Evolutionary conservation across 92 coral and sea anemone genomes (phyloP), one percentile per base, ranked within the genome.

Genomic region (Siderastrea siderea): DNA sequence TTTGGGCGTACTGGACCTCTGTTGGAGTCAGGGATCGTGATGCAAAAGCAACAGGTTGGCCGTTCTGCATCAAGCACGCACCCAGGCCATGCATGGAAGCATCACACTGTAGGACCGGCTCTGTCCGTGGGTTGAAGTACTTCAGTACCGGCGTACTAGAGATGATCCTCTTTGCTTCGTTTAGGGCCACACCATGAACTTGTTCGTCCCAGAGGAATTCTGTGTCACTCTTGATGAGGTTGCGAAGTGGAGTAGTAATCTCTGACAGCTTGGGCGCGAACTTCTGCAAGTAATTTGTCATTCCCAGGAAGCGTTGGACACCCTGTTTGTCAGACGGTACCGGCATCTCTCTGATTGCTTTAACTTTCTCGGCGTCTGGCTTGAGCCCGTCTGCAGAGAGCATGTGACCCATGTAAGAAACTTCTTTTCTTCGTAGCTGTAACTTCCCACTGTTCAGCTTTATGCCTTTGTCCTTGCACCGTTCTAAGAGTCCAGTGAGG

Each of bases 1-100:
- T 93, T 69, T 93, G 93, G 5, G 87, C 93, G 61, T 93, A 86
- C 64, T 93, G 80, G 26, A 59, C 70, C 82, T 93, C 87, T 4
- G 91, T 90, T n/a, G 83, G 83, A n/a, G 90, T 86, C 62, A 90
- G 83, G 70, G 91, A 91, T 60, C 93, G 45, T 19, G 93, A 90
- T 8, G 91, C 93, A 47, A 85, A 90, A 9, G 93, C 90, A 38
- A 86, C 84, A 44, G 91, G 93, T n/a, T 90, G 91, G 14, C 91
- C 91, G 1, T 90, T 83, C 58, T 93, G 93, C 83, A 90, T 67
- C 61, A 92, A 76, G 54, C 91, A 85, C 17, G 90, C 89, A 8
- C 93, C 95, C 44, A 92, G 79, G 53, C 93, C 93, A 76, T 74
- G 77, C 84, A 66, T 77, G 15, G 89, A 80, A 11, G 94, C 89